Percentiles rank a stretch among this genome's conserved stretches.
These are phyloP conservation scores for Triops longicaudatus DNA, from an alignment of 1,140 invertebrate species.

Conservation along the genomic window DNA sequence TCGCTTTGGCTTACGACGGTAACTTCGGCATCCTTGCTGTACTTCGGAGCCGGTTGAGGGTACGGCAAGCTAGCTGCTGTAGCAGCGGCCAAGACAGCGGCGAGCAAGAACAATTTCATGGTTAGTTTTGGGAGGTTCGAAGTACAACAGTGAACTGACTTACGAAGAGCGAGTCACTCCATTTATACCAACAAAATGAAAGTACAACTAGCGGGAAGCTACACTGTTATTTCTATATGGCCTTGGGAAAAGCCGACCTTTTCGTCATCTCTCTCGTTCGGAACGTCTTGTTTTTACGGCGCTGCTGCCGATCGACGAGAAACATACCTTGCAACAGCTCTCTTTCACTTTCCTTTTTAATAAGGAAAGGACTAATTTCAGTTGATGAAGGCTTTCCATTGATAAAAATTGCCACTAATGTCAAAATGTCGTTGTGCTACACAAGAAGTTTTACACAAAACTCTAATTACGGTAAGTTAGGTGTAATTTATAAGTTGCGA, in stretches of 20 bases:
- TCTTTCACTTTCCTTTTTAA: too few relatives aligned
- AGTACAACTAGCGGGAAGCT: neutral
- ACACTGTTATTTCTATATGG: neutral
- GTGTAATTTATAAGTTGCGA: too few relatives aligned
- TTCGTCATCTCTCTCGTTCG: too few relatives aligned
- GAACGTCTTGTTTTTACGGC: too few relatives aligned
- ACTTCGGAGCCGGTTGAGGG: neutral
- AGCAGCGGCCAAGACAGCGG: constrained; percentile 18
- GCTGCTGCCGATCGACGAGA: too few relatives aligned
- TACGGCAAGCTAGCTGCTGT: constrained; percentile 10
- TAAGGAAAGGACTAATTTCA: too few relatives aligned
- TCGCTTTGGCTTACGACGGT: neutral
- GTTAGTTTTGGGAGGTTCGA: neutral
- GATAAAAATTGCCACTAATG: too few relatives aligned
- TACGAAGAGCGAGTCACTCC: neutral
- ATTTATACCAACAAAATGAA: neutral
- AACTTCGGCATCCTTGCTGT: neutral
- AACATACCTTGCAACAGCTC: too few relatives aligned
- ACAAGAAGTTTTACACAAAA: too few relatives aligned
- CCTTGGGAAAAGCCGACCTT: neutral
- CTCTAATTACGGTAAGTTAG: too few relatives aligned
- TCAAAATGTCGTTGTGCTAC: too few relatives aligned
- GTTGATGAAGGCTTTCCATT: too few relatives aligned
- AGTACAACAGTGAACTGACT: neutral
- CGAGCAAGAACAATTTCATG: constrained; percentile 13